These are phyloP conservation scores for Cricetomys ansorgei DNA, from an alignment of 2,113 vertebrate species.

Conservation along the genomic window DNA sequence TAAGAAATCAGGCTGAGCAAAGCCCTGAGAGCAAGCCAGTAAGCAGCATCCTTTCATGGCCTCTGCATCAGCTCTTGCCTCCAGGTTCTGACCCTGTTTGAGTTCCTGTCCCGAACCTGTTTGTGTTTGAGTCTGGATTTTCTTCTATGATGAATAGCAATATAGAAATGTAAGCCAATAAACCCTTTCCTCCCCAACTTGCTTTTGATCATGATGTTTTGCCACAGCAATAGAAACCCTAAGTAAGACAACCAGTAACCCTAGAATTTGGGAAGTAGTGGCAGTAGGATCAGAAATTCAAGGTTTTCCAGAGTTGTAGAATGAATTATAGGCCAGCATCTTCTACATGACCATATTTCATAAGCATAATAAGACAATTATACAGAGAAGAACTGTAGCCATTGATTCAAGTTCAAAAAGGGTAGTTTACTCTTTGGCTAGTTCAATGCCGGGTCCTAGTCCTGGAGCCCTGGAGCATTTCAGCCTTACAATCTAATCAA, in stretches of 20 bases:
- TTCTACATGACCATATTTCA: neutral
- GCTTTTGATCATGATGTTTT: neutral
- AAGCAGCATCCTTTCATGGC: neutral
- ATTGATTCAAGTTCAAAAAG: too few species aligned
- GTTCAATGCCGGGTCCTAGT: too few species aligned
- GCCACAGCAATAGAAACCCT: neutral
- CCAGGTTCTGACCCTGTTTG: neutral
- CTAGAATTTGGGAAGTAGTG: neutral
- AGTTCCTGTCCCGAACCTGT: neutral
- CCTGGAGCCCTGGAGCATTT: too few species aligned
- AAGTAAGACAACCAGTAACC: neutral
- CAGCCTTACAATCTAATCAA: too few species aligned
- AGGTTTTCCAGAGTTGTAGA: neutral
- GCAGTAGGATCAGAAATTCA: neutral
- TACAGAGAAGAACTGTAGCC: too few species aligned
- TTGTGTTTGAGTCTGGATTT: too few species aligned
- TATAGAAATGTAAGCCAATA: neutral
- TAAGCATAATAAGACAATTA: neutral
- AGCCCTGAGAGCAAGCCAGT: neutral
- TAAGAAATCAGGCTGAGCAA: neutral
- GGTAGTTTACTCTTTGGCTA: too few species aligned
- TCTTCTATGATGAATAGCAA: neutral
- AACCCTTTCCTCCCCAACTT: neutral
- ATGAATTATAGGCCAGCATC: neutral
- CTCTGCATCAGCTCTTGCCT: neutral